Conservation (phyloP, 2,113 vertebrate genomes). For the Edolisoma coerulescens region DNA sequence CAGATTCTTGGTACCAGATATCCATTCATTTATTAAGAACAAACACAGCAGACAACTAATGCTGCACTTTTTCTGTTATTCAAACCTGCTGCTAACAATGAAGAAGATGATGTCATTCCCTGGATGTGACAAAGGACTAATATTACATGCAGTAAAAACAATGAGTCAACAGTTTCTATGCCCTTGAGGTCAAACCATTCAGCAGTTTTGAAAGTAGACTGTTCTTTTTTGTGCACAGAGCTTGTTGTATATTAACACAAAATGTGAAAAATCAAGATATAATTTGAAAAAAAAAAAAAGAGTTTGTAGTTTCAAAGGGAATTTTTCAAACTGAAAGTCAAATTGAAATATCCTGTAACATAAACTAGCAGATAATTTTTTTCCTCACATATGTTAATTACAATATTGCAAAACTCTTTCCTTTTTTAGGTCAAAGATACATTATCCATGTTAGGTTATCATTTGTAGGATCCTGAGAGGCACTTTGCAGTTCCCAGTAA, state of each 20-base stretch:
- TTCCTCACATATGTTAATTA: background rate
- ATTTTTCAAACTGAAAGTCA: background rate
- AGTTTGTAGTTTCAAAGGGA: background rate
- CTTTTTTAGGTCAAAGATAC: background rate
- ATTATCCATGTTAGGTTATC: background rate
- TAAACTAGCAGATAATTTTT: background rate
- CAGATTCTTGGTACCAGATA: conserved; percentile 18
- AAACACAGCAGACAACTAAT: conserved; percentile 32
- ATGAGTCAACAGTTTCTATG: conserved; percentile 72
- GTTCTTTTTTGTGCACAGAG: conserved; percentile 41
- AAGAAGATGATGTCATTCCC: conserved; percentile 67
- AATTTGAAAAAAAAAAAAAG: background rate
- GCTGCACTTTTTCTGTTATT: conserved; percentile 49
- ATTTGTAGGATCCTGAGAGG: background rate
- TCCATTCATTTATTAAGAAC: conserved; percentile 29
- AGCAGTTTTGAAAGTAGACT: conserved; percentile 55
- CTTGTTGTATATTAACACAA: background rate
- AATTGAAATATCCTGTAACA: background rate
- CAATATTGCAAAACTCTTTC: background rate
- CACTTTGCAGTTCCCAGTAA: background rate
- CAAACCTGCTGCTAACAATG: conserved; percentile 64
- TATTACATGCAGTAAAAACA: conserved; percentile 71
- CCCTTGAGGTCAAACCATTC: conserved; percentile 68
- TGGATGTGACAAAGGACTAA: conserved; percentile 69
- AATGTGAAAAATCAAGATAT: conserved; percentile 19